phyloP scores from a whole-genome alignment of 2,797 vertebrate species.

The Potorous gilbertii region DNA sequence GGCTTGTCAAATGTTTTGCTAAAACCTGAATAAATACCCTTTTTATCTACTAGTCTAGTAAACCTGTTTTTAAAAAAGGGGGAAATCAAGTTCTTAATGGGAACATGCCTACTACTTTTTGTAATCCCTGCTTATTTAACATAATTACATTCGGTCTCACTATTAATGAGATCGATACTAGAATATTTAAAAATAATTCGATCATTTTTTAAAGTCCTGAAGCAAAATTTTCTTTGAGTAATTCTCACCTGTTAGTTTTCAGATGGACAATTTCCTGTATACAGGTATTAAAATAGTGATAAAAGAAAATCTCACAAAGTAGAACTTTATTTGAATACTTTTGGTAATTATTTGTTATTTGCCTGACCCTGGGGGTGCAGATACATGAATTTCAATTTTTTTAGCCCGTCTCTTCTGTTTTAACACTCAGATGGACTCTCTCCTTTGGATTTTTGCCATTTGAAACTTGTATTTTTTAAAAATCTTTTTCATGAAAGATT shows the following conservation, averaged over 20 bases:
- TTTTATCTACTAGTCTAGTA: background rate
- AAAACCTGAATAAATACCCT: background rate
- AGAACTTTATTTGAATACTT: background rate
- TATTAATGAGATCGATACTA: background rate
- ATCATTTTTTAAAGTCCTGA: background rate
- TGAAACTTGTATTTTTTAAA: background rate
- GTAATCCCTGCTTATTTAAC: background rate
- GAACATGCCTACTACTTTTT: background rate
- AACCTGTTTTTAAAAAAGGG: background rate
- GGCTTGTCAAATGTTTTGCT: background rate
- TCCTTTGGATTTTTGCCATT: background rate
- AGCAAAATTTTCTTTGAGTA: background rate
- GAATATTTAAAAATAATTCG: background rate
- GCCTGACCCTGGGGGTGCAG: background rate
- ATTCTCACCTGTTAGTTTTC: background rate
- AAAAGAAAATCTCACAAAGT: background rate
- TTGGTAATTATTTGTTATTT: background rate
- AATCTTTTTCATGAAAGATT: background rate
- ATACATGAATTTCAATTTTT: background rate
- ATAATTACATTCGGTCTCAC: background rate
- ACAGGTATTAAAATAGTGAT: background rate
- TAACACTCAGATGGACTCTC: background rate
- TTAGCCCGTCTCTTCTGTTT: background rate
- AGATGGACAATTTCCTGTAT: background rate
- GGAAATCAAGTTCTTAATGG: background rate